Evolutionary conservation across 2,888 invertebrate genomes (phyloP), one percentile per base, ranked within the genome.

Genomic region (Andrena flavipes): DNA sequence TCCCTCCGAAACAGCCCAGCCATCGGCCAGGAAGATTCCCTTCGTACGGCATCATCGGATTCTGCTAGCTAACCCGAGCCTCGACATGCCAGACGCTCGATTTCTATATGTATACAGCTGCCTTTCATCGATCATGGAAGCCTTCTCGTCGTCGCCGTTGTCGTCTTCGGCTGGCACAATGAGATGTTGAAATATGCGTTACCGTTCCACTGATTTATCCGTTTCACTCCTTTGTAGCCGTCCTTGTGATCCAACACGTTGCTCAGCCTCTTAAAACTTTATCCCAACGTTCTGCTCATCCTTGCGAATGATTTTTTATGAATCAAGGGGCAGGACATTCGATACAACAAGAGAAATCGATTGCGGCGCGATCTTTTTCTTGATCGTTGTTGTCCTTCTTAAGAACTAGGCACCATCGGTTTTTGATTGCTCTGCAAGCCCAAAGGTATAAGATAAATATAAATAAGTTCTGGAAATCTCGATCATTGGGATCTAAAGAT

Each of bases 31-130:
- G 49, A 67, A 71, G 74, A 64, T 62, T 76, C 56, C 79, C 67
- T 67, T 48, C 60, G 51, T 30, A 35, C 64, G 63, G 60, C 86
- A 73, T 79, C 83, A 74, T 74, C 84, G 84, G 75, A 86, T 85
- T 84, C 84, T 72, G 65, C 63, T 35, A 29, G 64, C 69, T 68
- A 73, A 62, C 56, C 71, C 72, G 59, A 49, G 42, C 60, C 60
- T 59, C 26, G 71, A 69, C 54, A 70, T 76, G 56, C 78, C 75
- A 30, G 54, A 62, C 73, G 51, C 63, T 73, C 76, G 76, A 80
- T 85, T 84, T 80, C 76, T 76, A 76, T 82, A n/a, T n/a, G n/a
- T n/a, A 83, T 78, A 76, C 86, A 79, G 73, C 62, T 83, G 83
- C 63, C 73, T 72, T 64, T 71, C 71, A 67, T 80, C 67, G 70